Evolutionary conservation across 2,888 invertebrate genomes (phyloP), one percentile per base, ranked within the genome.

Genomic region (Sphaerophoria rueppellii): DNA sequence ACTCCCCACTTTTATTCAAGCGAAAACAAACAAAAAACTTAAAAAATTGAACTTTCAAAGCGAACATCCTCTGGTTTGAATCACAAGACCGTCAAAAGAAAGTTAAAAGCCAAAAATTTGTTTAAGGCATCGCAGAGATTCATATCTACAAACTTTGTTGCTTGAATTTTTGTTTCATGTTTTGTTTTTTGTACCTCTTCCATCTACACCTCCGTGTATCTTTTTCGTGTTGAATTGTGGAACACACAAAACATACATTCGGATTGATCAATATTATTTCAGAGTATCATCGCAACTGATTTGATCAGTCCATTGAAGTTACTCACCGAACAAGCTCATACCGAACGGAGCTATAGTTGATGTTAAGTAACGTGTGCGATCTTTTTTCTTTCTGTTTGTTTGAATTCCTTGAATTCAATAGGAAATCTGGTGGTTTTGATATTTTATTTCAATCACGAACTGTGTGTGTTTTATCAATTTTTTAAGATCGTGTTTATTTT

Each of bases 231-330:
- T 24, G 24, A 24, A 24, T 24, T 40, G 37, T 24, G 4, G n/a
- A 34, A 48, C 16, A 63, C 24, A 24, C 24, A 50, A 16, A 24
- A n/a, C 0, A 7, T 14, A 73, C 40, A 48, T 69, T 58, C 35
- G 50, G 57, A 24, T 71, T 63, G 58, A 75, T 65, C 57, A 70
- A 58, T 65, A 58, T 16, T 50, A 65, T 70, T 81, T 54, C 57
- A 71, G 63, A 71, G 57, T 70, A 54, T 70, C 63, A 75, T 34
- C 37, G 50, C 43, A 55, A 61, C 24, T 65, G 35, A 65, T 24
- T 37, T 52, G 67, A 67, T 75, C 80, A 81, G 80, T 81, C 57
- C 50, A 65, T 76, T 58, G 52, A 58, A 63, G 76, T 57, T 70
- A 54, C 63, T 65, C 80, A 54, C 34, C 32, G 76, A 58, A 71